These are phyloP conservation scores for Melanostoma scalare DNA, from an alignment of 2,888 invertebrate genomes.

Conservation along the genomic window DNA sequence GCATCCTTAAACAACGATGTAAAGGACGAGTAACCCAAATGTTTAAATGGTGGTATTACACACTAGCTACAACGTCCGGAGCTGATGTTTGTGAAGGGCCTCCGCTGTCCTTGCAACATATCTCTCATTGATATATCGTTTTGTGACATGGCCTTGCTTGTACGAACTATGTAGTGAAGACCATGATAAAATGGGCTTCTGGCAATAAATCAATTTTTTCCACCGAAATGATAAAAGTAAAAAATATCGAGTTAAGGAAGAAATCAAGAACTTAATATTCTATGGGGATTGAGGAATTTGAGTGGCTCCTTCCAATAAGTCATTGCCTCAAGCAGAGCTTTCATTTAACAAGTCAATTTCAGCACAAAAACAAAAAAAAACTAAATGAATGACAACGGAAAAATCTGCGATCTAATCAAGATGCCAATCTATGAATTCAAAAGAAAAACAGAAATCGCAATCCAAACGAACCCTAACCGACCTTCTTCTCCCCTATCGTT, in stretches of 20 bases:
- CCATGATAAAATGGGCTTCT: neutral
- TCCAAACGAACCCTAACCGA: neutral
- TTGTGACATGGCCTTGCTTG: conserved; percentile 14
- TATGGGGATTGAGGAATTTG: no score
- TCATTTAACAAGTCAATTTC: no score
- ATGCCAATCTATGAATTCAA: no score
- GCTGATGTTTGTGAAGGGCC: conserved; percentile 8
- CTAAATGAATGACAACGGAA: no score
- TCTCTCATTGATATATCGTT: conserved; percentile 23
- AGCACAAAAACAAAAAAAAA: no score
- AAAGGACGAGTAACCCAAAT: conserved; percentile 20
- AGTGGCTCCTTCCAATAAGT: no score
- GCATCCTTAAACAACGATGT: neutral
- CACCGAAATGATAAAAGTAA: neutral
- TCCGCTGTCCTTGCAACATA: neutral
- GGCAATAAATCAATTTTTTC: neutral
- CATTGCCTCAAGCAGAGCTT: no score
- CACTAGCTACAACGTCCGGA: conserved; percentile 9
- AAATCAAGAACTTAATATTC: no score
- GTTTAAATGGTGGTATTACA: conserved; percentile 31
- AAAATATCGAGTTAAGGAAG: no score
- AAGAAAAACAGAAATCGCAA: neutral
- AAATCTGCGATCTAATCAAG: neutral
- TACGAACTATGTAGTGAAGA: neutral
- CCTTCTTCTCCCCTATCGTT: conserved; percentile 20